Conservation (phyloP, 2,113 vertebrate genomes). For the Aspidoscelis tigris region DNA sequence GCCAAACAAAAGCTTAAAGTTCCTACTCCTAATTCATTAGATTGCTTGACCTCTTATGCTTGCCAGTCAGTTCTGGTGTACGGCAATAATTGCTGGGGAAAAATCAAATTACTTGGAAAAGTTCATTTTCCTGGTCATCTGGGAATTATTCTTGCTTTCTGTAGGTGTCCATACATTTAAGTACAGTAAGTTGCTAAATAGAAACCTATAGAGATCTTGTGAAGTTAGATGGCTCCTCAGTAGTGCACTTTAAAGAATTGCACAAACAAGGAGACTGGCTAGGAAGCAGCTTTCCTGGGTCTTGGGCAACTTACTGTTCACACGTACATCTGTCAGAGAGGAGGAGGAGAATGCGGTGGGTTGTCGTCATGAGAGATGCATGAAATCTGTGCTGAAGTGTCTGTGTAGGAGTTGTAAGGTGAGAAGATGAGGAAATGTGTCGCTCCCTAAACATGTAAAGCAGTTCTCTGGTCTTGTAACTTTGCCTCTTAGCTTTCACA, state of each 20-base stretch:
- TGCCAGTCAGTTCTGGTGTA: background rate
- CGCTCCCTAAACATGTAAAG: too few species aligned
- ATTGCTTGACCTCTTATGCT: background rate
- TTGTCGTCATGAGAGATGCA: background rate
- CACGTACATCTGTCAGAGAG: too few species aligned
- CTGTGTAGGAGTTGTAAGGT: background rate
- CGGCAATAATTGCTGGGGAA: background rate
- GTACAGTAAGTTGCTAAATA: too few species aligned
- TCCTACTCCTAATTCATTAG: background rate
- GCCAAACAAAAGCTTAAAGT: too few species aligned
- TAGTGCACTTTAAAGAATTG: background rate
- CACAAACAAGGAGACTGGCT: background rate
- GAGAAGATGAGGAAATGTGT: background rate
- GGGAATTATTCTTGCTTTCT: background rate
- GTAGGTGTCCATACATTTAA: too few species aligned
- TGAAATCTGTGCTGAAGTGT: background rate
- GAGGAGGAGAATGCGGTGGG: background rate
- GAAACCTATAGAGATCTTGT: background rate
- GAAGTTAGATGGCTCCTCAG: background rate
- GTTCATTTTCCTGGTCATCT: background rate
- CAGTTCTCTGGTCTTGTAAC: background rate
- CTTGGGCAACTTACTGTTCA: background rate
- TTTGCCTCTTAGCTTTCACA: background rate
- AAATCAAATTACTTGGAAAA: background rate
- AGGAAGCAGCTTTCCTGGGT: background rate